Conservation (phyloP, 2,113 vertebrate genomes). For the Dendropsophus ebraccatus region DNA sequence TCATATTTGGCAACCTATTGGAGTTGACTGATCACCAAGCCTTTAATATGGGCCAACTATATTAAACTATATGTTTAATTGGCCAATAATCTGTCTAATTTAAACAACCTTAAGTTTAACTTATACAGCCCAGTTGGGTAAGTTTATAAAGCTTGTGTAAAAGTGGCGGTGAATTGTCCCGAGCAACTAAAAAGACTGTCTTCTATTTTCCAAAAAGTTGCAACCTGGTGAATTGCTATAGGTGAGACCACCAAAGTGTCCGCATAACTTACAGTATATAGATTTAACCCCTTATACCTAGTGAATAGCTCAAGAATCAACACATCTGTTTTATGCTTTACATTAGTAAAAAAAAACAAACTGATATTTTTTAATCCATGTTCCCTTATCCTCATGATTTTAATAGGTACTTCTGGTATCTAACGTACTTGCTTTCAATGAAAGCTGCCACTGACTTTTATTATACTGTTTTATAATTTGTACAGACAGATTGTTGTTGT, state of each 20-base stretch:
- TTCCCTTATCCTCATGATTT: constrained; percentile 60
- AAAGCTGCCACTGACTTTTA: constrained; percentile 81
- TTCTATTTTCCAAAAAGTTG: not conserved
- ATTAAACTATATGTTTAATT: no score
- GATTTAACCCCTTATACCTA: not conserved
- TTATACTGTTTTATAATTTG: constrained; percentile 77
- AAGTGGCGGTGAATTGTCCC: not conserved
- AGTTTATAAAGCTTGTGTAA: not conserved
- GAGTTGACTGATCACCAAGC: no score
- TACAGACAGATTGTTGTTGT: constrained; percentile 71
- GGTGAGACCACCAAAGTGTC: not conserved
- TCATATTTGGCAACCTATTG: not conserved
- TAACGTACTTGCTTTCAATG: constrained; percentile 87
- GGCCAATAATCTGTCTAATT: not conserved
- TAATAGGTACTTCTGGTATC: constrained; percentile 68
- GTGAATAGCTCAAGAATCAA: not conserved
- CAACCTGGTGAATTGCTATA: not conserved
- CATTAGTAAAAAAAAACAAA: not conserved
- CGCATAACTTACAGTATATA: no score
- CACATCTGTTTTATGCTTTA: not conserved
- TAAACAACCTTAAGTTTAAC: not conserved
- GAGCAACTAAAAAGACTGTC: not conserved
- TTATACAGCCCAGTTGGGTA: not conserved
- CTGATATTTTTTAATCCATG: not conserved
- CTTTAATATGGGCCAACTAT: no score